Base-by-base conservation (phyloP, 2,113 vertebrate species). In the Psittacula cyanocephala region DNA sequence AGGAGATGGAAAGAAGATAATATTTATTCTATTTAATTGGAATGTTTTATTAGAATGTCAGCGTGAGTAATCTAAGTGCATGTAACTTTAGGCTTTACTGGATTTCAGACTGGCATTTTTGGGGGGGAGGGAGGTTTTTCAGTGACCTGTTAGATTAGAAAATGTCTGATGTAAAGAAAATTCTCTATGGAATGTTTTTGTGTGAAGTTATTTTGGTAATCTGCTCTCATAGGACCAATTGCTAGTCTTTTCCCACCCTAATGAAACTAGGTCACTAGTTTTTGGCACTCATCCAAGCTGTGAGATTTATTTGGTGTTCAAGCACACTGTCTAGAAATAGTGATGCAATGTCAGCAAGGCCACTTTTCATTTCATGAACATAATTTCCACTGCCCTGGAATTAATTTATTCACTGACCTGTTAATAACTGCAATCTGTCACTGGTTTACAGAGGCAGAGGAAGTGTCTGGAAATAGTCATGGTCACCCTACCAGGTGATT, bases 201-300 rank as follows among this genome's bases (percentile, higher is more conserved):
- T 74, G 47, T 90, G 71, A 90, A 93, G 88, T 87, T 96, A 93
- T 97, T 96, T 94, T 89, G 80, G 82, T 95, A 86, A 92, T 69
- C 89, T 90, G 35, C 46, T 97, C 92, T 95, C 92, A 85, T 74
- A 97, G 92, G 94, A 94, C 77, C 77, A 81, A 85, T 96, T 94
- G 78, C 92, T 92, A 15, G 94, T 92, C 49, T 89, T 97, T 97
- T 97, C 94, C 93, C 95, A 96, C 95, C 93, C 71, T 93, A 83
- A 89, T 96, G 90, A 97, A 98, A 98, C 80, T 97, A 96, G 97
- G 98, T 98, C 97, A 97, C 88, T 96, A 96, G 93, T 91, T 96
- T 96, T 91, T 97, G 98, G 97, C 95, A 49, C 22, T 43, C 85
- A 35, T 91, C 97, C 96, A 96, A 84, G 62, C 71, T 95, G 78